phyloP scores from a whole-genome alignment of 1,140 invertebrate species.

The Thaumatotibia leucotreta region DNA sequence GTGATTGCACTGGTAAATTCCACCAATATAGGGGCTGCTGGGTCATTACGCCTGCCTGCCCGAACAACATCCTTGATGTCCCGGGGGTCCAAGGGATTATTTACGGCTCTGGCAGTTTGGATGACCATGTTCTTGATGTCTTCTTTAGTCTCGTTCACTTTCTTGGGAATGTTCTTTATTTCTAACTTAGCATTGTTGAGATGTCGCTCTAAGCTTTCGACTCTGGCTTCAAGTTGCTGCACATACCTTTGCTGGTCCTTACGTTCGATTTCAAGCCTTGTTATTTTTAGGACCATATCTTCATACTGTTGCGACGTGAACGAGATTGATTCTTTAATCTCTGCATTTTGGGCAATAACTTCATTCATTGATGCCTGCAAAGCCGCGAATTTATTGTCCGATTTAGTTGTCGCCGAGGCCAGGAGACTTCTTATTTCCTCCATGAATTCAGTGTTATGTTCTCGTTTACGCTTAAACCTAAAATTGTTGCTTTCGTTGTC shows the following conservation, averaged over 20 bases:
- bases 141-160: neutral
- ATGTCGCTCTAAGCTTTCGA: neutral
- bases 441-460: neutral
- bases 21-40: neutral
- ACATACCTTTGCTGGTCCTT: neutral
- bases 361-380: neutral
- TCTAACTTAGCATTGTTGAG: neutral
- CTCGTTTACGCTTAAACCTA: neutral
- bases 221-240: neutral
- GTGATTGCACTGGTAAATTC: neutral
- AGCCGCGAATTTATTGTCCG: neutral
- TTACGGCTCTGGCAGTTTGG: neutral
- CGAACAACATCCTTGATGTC: neutral
- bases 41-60: neutral
- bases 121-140: neutral
- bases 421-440: neutral
- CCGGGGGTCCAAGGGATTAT: neutral
- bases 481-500: neutral
- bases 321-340: neutral
- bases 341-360: neutral
- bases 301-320: conserved; percentile 4
- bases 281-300: neutral
- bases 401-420: neutral
- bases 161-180: neutral
- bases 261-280: neutral